Conservation (phyloP, 2,797 vertebrate genomes). For the Sebastes oblongus region DNA sequence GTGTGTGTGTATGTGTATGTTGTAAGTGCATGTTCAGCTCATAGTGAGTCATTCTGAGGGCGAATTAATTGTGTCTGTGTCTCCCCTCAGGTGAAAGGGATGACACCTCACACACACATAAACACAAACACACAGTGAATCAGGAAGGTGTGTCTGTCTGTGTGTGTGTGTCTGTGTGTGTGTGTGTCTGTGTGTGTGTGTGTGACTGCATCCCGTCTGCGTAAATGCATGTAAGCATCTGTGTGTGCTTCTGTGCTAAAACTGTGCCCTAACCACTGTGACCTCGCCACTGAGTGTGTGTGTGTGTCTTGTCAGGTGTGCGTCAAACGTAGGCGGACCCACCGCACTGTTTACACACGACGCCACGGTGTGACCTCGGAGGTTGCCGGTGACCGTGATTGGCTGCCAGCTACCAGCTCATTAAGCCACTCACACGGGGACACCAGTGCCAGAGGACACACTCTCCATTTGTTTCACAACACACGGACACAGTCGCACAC, state of each 20-base stretch:
- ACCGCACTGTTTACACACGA: slow-evolving; percentile 60
- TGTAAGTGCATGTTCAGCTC: background rate
- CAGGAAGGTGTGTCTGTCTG: slow-evolving; percentile 30
- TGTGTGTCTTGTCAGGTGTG: slow-evolving; percentile 52
- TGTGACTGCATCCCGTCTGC: background rate
- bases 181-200: background rate
- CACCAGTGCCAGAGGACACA: slow-evolving; percentile 57
- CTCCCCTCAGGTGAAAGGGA: slow-evolving; percentile 24
- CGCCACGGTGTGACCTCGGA: slow-evolving; percentile 64
- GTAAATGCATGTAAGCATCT: slow-evolving; percentile 22
- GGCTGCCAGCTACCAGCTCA: slow-evolving; percentile 68
- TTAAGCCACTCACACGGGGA: slow-evolving; percentile 53
- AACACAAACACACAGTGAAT: slow-evolving; percentile 15
- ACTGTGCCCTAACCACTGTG: slow-evolving; percentile 36
- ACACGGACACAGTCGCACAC: slow-evolving; percentile 67
- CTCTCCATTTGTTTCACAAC: slow-evolving; percentile 79
- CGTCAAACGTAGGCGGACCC: slow-evolving; percentile 62
- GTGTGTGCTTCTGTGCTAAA: slow-evolving; percentile 25
- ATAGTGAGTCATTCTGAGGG: slow-evolving; percentile 24
- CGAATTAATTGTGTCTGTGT: background rate
- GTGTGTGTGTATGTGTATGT: background rate
- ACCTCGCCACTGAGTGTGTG: slow-evolving; percentile 50
- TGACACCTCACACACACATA: slow-evolving; percentile 6
- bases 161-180: background rate
- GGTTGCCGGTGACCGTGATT: slow-evolving; percentile 62